phyloP scores from a whole-genome alignment of 2,888 invertebrate genomes.

The Perithous albicinctus region DNA sequence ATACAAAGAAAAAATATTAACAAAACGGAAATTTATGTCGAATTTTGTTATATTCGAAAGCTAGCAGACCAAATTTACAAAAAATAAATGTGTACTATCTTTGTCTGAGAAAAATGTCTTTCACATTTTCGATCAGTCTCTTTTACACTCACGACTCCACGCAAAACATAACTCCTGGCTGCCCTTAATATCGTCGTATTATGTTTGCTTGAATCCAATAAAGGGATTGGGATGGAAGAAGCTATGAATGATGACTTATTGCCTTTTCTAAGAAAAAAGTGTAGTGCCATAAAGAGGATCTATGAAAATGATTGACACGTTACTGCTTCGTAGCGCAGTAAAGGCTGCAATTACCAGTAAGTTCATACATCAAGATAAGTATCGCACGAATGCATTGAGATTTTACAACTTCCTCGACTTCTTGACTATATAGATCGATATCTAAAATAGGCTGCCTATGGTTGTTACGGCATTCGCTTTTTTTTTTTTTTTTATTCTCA shows the following conservation, averaged over 20 bases:
- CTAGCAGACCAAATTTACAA: no score
- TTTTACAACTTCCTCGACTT: constrained; percentile 16
- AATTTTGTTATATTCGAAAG: no score
- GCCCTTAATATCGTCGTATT: neutral
- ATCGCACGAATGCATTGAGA: neutral
- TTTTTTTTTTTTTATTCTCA: no score
- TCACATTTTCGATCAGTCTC: no score
- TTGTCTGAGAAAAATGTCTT: no score
- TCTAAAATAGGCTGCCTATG: neutral
- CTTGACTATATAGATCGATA: neutral
- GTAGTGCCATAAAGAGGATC: neutral
- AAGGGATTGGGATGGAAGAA: neutral
- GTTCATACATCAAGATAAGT: constrained; percentile 8
- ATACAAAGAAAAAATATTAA: no score
- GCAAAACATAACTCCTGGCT: neutral
- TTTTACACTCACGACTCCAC: no score
- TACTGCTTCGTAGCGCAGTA: neutral
- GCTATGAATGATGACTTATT: neutral
- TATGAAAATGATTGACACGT: constrained; percentile 1
- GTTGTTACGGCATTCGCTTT: neutral
- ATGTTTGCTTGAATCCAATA: neutral
- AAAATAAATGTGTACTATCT: no score
- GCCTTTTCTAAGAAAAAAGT: neutral
- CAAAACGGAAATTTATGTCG: no score
- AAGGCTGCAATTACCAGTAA: constrained; percentile 6